phyloP scores from a whole-genome alignment of 2,888 invertebrate genomes.

The Stenchaetothrips biformis region DNA sequence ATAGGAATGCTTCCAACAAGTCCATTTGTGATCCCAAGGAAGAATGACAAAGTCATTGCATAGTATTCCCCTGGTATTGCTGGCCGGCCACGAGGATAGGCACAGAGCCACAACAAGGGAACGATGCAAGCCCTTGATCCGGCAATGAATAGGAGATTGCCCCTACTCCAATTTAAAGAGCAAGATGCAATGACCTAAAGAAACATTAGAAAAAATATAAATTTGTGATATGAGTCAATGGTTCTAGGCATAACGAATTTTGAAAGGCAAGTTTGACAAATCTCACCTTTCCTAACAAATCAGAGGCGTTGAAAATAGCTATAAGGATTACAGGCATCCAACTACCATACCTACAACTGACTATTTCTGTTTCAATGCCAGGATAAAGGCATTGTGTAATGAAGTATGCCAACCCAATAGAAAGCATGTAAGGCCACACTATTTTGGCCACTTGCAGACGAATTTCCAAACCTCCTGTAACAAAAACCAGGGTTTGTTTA shows the following conservation, averaged over 20 bases:
- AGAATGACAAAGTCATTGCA: conserved; percentile 60
- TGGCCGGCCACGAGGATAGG: conserved; percentile 70
- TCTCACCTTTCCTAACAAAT: conserved; percentile 74
- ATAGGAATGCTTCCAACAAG: conserved; percentile 87
- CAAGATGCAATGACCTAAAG: conserved; percentile 68
- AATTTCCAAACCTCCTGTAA: conserved; percentile 61
- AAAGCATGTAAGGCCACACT: conserved; percentile 86
- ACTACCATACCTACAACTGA: conserved; percentile 71
- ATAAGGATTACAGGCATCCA: conserved; percentile 92
- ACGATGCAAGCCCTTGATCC: conserved; percentile 68
- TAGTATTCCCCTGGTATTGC: conserved; percentile 62
- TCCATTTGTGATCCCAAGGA: conserved; percentile 79
- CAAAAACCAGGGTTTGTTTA: neutral
- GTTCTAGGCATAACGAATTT: neutral
- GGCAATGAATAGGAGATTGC: conserved; percentile 70
- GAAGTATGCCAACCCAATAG: conserved; percentile 82
- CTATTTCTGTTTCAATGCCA: conserved; percentile 83
- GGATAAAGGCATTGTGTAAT: conserved; percentile 86
- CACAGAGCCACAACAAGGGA: conserved; percentile 75
- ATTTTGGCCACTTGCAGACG: conserved; percentile 76
- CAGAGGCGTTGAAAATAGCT: conserved; percentile 82
- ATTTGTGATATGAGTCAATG: neutral
- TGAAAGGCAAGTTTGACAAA: neutral
- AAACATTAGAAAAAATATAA: neutral
- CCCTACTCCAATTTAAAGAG: conserved; percentile 77